Conservation (phyloP, 2,113 vertebrate species). For the Onychostoma macrolepis region DNA sequence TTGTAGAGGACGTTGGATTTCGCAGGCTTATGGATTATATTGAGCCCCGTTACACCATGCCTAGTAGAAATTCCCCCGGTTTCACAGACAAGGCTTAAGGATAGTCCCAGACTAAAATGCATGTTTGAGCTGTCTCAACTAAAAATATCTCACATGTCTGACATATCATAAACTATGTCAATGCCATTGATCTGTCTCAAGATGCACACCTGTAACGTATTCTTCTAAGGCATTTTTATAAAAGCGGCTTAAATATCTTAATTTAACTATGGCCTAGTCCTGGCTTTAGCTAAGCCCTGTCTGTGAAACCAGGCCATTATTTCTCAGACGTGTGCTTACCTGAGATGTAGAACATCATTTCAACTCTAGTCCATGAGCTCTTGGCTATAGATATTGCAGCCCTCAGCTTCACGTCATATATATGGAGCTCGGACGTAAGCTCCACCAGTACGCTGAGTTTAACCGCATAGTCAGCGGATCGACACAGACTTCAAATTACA, state of each 20-base stretch:
- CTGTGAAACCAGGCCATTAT: no score
- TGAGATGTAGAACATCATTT: neutral
- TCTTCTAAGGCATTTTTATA: no score
- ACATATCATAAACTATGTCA: no score
- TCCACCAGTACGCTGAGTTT: constrained; percentile 35
- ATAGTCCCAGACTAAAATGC: no score
- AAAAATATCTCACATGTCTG: no score
- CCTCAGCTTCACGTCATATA: neutral
- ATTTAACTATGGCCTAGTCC: no score
- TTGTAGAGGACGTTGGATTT: constrained; percentile 7
- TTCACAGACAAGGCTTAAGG: no score
- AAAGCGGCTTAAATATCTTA: no score
- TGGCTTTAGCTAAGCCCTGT: no score
- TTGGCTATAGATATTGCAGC: constrained; percentile 2
- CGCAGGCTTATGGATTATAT: neutral
- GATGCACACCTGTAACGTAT: no score
- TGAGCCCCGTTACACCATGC: constrained; percentile 7
- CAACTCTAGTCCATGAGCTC: neutral
- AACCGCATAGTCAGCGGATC: constrained; percentile 25
- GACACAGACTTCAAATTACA: constrained; percentile 35
- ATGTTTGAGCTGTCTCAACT: no score
- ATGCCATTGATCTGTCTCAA: no score
- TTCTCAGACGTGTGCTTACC: neutral
- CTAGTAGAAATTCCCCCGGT: neutral
- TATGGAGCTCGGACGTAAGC: constrained; percentile 38